Evolutionary conservation across 2,888 invertebrate genomes (phyloP).

Genomic region (Drosophila parthenogenetica): DNA sequence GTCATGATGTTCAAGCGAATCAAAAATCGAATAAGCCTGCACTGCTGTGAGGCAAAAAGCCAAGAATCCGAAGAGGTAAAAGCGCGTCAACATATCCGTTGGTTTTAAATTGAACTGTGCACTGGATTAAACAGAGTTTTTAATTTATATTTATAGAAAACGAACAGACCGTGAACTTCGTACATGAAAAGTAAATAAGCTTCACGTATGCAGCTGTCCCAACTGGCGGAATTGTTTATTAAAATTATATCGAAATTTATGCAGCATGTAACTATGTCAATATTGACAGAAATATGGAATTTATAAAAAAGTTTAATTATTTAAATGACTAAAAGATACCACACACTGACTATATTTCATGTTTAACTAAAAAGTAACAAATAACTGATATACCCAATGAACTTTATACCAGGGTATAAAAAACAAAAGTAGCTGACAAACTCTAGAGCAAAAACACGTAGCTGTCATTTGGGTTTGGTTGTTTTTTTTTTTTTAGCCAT

Average conservation of each 20-base stretch:
- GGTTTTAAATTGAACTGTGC: constrained; percentile 18
- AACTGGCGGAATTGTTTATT: constrained; percentile 16
- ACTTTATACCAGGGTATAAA: not conserved
- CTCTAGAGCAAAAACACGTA: constrained; percentile 58
- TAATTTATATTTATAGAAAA: constrained; percentile 1
- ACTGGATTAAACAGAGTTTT: not conserved
- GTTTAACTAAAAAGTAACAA: too few relatives aligned
- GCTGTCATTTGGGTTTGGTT: constrained; percentile 64
- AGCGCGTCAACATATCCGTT: constrained; percentile 31
- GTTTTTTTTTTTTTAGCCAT: not conserved
- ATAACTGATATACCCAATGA: not conserved
- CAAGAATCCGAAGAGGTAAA: constrained; percentile 11
- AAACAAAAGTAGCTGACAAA: constrained; percentile 15
- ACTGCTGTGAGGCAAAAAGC: constrained; percentile 1
- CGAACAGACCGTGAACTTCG: constrained; percentile 31
- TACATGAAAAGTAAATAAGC: constrained; percentile 9
- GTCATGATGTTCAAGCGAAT: constrained; percentile 5
- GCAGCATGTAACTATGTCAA: not conserved
- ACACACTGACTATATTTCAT: too few relatives aligned
- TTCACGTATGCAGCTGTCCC: constrained; percentile 24
- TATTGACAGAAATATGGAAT: constrained; percentile 3
- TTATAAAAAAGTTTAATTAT: not conserved
- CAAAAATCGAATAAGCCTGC: constrained; percentile 1
- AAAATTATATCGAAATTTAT: not conserved
- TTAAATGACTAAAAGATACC: too few relatives aligned